Percentiles rank a stretch among this genome's conserved stretches.
Evolutionary conservation across 2,113 vertebrate species (phyloP).

Genomic region (Haemorhous mexicanus): DNA sequence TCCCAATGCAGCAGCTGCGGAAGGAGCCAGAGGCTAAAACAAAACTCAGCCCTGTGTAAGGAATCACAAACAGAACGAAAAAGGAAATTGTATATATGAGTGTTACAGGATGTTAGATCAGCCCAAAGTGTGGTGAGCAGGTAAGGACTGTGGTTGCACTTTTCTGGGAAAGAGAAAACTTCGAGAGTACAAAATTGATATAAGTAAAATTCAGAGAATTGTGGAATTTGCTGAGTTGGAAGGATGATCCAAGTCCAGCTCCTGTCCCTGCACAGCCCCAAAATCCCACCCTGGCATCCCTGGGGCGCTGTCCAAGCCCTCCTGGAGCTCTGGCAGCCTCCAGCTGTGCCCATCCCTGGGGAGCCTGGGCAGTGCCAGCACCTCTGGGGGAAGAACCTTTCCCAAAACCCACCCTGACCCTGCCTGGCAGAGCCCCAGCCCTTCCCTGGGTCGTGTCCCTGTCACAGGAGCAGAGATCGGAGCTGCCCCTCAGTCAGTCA

Average conservation of each 20-base stretch:
- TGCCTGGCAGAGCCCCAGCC: accelerated
- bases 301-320: accelerated
- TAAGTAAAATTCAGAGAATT: background rate
- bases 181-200: background rate
- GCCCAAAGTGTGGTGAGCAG: background rate
- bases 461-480: accelerated
- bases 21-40: background rate
- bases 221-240: background rate
- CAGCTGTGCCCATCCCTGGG: background rate
- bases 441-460: background rate
- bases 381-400: background rate
- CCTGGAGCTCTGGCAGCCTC: background rate
- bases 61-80: background rate
- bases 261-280: background rate
- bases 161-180: background rate
- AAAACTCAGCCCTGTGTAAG: background rate
- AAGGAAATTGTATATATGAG: background rate
- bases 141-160: background rate
- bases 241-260: background rate
- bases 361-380: background rate
- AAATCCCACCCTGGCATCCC: background rate
- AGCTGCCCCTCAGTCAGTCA: background rate
- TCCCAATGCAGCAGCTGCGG: background rate
- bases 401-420: accelerated
- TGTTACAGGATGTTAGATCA: background rate